Base-by-base conservation (phyloP, 2,797 vertebrate species). In the Pyrocephalus nanus region DNA sequence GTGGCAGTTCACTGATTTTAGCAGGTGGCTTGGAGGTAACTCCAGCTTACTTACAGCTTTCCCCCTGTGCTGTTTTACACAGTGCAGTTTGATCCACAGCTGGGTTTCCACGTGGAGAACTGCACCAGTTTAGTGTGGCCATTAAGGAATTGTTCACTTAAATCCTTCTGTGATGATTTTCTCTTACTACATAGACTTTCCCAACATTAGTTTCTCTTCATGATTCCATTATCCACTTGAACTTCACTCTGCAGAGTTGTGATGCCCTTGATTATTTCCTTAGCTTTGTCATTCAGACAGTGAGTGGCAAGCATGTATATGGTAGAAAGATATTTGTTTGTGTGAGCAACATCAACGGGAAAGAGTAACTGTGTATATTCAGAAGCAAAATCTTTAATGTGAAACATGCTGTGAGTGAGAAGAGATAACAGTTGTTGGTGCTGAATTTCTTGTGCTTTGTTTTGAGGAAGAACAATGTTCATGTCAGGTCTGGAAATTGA, bases 41-140 rank as follows among this genome's bases (percentile, higher is more conserved):
- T 66, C 3, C 15, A 30, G 23, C 23, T 86, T 48, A 3, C n/a
- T 73, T n/a, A n/a, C n/a, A 22, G 18, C 11, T 76, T 91, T 55
- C 11, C 8, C 14, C 20, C 15, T 2, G 1, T 67, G 15, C 36
- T 38, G 5, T 57, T 2, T 51, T 51, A 18, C 21, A 8, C 4
- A 32, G 21, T 19, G 13, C n/a, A n/a, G 19, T 66, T 43, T 29
- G 51, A 70, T 26, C 4, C 36, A 2, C 45, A 38, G 12, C 36
- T 79, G 55, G 1, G 1, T 70, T 92, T 89, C 60, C 19, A 23
- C 0, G 0, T 25, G 40, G 40, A 64, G 47, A 91, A 4, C 38
- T 88, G 47, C 27, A 29, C n/a, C 43, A 45, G 36, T 50, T 88
- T 29, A 43, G 15, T 19, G 10, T 9, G 64, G 42, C 57, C 21